phyloP scores from a whole-genome alignment of 2,888 invertebrate genomes.

The Priocnemis perturbator region DNA sequence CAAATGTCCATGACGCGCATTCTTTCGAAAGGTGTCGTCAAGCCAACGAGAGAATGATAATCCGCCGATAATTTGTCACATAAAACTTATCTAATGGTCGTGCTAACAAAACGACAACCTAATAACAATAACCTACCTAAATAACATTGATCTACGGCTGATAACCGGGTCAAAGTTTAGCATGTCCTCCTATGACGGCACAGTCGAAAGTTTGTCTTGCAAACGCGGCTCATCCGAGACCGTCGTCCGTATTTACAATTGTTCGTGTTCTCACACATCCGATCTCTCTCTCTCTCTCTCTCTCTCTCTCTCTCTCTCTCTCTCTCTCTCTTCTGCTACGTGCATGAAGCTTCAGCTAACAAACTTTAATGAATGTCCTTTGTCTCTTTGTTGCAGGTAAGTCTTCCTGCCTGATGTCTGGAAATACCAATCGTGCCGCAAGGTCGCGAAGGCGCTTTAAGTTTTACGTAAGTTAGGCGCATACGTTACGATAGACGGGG shows the following conservation, averaged over 20 bases:
- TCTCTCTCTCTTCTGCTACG: no score
- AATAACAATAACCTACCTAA: background rate
- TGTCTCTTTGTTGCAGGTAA: constrained; percentile 47
- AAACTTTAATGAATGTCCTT: background rate
- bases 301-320: no score
- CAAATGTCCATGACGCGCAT: background rate
- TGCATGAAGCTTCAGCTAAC: no score
- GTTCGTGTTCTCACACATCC: no score
- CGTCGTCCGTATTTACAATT: no score
- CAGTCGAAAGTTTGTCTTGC: no score
- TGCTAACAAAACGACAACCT: background rate
- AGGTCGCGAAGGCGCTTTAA: background rate
- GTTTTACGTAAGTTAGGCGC: constrained; percentile 40
- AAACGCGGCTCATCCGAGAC: no score
- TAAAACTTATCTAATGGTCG: constrained; percentile 31
- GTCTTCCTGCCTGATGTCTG: constrained; percentile 21
- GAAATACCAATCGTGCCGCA: constrained; percentile 6
- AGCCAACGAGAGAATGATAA: constrained; percentile 33
- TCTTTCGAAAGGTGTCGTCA: background rate
- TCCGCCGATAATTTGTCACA: constrained; percentile 35
- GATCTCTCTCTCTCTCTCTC: no score
- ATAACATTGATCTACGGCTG: no score
- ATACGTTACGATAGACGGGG: constrained; percentile 3
- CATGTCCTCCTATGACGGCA: no score
- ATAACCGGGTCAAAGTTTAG: no score